Conservation (phyloP, 2,888 invertebrate species). For the Mimachlamys varia region DNA sequence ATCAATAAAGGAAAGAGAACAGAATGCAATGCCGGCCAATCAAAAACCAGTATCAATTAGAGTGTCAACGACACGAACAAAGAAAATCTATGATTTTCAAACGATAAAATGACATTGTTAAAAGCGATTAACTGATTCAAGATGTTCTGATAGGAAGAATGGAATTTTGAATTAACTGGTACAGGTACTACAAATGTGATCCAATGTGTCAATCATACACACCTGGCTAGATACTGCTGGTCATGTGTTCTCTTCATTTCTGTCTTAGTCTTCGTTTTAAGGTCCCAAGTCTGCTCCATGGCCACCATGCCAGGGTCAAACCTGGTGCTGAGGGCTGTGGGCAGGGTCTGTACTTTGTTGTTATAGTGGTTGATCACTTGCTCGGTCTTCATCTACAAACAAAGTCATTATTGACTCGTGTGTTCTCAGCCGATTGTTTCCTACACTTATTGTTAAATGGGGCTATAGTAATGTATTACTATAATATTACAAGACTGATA, state of each 20-base stretch:
- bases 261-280: conserved; percentile 53
- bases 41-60: background rate
- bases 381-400: conserved; percentile 75
- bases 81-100: no score
- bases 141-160: background rate
- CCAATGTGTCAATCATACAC: background rate
- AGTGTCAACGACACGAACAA: background rate
- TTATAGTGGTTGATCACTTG: conserved; percentile 77
- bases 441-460: no score
- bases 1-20: background rate
- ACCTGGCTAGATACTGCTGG: conserved; percentile 55
- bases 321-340: conserved; percentile 66
- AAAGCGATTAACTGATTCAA: background rate
- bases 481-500: no score
- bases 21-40: background rate
- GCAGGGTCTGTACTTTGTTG: conserved; percentile 77
- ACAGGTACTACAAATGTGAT: no score
- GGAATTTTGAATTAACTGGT: background rate
- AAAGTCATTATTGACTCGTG: background rate
- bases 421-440: no score
- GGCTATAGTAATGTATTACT: no score
- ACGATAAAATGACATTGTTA: no score
- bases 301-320: conserved; percentile 63
- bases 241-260: conserved; percentile 48
- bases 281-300: conserved; percentile 72